A percentile compares a stretch with the other conserved stretches of the same genome.
Evolutionary conservation across 2,797 vertebrate genomes (phyloP).

Genomic region (Pitangus sulphuratus): DNA sequence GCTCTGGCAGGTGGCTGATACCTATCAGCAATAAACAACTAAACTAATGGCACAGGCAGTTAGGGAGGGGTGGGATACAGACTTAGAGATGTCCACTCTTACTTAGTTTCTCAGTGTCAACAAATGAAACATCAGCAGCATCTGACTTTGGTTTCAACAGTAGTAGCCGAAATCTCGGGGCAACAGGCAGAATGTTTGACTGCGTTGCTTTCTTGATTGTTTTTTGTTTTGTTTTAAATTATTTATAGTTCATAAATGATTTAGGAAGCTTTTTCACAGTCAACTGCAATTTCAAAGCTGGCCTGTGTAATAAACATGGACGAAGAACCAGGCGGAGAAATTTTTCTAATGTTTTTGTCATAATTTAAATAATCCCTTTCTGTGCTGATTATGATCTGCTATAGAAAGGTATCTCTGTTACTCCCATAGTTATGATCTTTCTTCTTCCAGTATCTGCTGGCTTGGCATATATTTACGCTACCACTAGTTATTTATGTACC

Average conservation of each 20-base stretch:
- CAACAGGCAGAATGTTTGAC: slow-evolving; percentile 4
- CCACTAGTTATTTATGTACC: background rate
- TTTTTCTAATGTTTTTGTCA: background rate
- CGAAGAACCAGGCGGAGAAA: background rate
- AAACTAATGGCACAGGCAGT: background rate
- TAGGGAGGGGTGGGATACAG: background rate
- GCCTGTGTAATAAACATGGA: background rate
- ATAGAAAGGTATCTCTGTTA: background rate
- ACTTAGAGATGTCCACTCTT: background rate
- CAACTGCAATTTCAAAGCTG: slow-evolving; percentile 1
- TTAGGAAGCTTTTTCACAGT: background rate
- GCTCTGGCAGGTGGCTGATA: slow-evolving; percentile 1
- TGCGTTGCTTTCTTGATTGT: background rate
- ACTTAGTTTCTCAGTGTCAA: background rate
- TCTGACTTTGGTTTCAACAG: background rate
- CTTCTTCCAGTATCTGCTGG: background rate
- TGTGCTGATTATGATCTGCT: background rate
- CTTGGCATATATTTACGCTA: background rate
- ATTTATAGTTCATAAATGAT: slow-evolving; percentile 1
- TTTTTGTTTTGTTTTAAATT: background rate
- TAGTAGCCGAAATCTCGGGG: background rate
- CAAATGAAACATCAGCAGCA: background rate
- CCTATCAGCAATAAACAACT: background rate
- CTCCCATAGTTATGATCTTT: background rate
- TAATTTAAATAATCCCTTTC: background rate